Conservation (phyloP, 1,140 invertebrate genomes). For the Geopemphigus sp. region DNA sequence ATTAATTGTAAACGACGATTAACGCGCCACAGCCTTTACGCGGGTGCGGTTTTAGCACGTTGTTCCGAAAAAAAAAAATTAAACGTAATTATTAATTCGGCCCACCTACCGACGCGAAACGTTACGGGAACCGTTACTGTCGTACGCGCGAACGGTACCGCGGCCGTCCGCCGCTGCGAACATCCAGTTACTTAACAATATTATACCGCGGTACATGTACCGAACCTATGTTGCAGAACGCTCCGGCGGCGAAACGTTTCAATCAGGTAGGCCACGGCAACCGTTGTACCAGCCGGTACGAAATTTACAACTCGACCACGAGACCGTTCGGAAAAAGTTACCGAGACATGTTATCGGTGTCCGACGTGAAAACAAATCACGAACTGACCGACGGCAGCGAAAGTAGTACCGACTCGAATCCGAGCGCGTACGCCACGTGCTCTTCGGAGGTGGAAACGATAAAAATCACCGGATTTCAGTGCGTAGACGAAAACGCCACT, state of each 20-base stretch:
- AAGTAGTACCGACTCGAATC: constrained; percentile 41
- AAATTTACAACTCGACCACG: constrained; percentile 51
- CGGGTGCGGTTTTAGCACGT: too few species aligned
- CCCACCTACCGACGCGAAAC: too few species aligned
- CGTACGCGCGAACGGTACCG: too few species aligned
- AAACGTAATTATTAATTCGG: too few species aligned
- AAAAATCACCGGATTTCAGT: constrained; percentile 49
- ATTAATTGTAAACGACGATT: too few species aligned
- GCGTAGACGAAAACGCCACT: constrained; percentile 31
- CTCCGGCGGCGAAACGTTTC: constrained; percentile 15
- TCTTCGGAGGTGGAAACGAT: constrained; percentile 48
- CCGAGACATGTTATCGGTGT: constrained; percentile 34
- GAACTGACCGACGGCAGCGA: not conserved
- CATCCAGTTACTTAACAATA: too few species aligned
- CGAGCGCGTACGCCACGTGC: constrained; percentile 46
- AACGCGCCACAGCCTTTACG: too few species aligned
- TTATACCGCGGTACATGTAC: too few species aligned
- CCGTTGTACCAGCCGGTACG: constrained; percentile 50
- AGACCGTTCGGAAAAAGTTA: constrained; percentile 51
- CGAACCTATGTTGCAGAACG: constrained; percentile 19
- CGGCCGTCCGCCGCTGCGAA: too few species aligned
- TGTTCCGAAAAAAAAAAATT: too few species aligned
- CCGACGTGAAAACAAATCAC: constrained; percentile 7
- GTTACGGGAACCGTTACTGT: too few species aligned
- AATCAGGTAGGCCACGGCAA: constrained; percentile 20